Evolutionary conservation across 1,140 invertebrate genomes (phyloP), one percentile per base, ranked within the genome.

Genomic region (Agraylea sexmaculata): DNA sequence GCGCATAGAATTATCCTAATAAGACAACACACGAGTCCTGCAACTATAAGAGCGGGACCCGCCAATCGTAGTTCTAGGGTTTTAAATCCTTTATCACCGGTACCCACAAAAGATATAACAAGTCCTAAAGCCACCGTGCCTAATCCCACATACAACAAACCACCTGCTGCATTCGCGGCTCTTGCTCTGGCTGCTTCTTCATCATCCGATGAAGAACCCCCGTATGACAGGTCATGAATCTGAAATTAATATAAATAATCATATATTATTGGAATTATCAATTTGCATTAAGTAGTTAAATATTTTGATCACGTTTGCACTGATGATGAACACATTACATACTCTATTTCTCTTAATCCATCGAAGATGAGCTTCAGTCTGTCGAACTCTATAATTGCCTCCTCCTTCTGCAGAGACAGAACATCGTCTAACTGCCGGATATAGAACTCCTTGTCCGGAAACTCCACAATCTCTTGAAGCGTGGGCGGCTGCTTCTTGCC

Each of bases 21-120:
- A 43, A 74, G 46, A 54, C 73, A 75, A 52, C 69, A 74, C 28
- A 68, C 58, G 37, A 74, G 58, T 17, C 73, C 73, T 30, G 67
- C 69, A 20, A 68, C 60, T 46, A 74, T 70, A 42, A 86, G 72
- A 27, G 80, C 80, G 25, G 86, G 86, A 25, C 85, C 86, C 57
- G 88, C 83, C 43, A 87, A 71, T 38, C 81, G 74, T 32, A 89
- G 64, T 57, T 87, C 83, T 27, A 80, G 72, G 33, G 84, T 87
- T 61, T 86, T 82, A 70, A 89, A 89, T 50, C 84, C 84, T 64
- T 87, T 86, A 60, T 89, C 86, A 45, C 86, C 85, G 34, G 84
- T 85, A 46, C 86, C 86, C 17, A 89, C 84, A 64, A 88, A 87
- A 47, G 83, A 85, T 43, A 88, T 85, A 44, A 88, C 78, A 38